phyloP scores from a whole-genome alignment of 2,113 vertebrate genomes.

The Phalacrocorax aristotelis region DNA sequence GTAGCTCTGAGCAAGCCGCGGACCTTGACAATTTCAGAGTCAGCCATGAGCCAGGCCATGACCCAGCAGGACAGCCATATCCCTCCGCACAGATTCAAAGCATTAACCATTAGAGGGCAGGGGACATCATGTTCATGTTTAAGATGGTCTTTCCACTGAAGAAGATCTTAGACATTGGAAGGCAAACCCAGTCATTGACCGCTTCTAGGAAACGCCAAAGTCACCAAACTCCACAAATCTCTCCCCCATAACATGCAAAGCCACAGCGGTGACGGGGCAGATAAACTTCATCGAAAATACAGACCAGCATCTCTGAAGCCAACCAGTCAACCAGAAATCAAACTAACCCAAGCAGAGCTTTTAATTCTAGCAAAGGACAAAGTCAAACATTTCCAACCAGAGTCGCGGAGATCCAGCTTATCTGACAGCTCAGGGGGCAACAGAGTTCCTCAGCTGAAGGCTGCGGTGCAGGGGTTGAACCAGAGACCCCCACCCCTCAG shows the following conservation, averaged over 20 bases:
- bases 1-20: neutral
- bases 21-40: neutral
- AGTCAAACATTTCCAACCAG: neutral
- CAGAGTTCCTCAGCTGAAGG: neutral
- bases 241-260: neutral
- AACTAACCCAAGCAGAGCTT: neutral
- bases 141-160: neutral
- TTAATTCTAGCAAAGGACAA: neutral
- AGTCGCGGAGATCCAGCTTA: neutral
- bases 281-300: neutral
- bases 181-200: neutral
- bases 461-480: neutral
- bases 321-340: neutral
- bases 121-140: neutral
- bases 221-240: neutral
- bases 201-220: neutral
- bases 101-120: neutral
- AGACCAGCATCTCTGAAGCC: neutral
- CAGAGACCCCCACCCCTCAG: neutral
- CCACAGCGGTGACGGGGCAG: neutral
- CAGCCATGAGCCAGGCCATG: neutral
- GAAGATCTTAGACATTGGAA: neutral
- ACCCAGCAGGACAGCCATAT: neutral
- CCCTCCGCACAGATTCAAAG: neutral
- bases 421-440: neutral